These are phyloP conservation scores for Bombycilla garrulus DNA, from an alignment of 2,113 vertebrate species.

Conservation along the genomic window DNA sequence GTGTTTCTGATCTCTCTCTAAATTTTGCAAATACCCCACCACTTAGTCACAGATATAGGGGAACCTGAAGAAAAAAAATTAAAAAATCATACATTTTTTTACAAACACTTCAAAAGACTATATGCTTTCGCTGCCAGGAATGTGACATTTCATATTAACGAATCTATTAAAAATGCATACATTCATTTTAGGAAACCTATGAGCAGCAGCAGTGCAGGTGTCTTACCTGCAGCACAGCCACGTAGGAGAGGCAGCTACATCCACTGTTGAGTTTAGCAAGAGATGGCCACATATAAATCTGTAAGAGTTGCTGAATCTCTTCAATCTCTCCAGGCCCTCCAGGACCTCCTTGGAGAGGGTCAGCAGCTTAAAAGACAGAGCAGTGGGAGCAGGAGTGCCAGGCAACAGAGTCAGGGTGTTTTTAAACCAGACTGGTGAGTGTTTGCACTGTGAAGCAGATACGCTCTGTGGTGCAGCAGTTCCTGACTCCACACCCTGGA, in stretches of 20 bases:
- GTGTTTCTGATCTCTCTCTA: slow-evolving; percentile 14
- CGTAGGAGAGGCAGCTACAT: background rate
- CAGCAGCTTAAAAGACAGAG: background rate
- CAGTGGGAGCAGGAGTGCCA: background rate
- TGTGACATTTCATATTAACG: background rate
- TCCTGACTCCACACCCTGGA: background rate
- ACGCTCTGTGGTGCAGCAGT: background rate
- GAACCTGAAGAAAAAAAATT: background rate
- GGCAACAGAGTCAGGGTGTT: background rate
- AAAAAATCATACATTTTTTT: background rate
- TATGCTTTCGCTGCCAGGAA: slow-evolving; percentile 4
- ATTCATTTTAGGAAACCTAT: background rate
- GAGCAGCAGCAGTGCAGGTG: background rate
- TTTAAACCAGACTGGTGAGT: background rate
- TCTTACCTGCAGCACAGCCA: background rate
- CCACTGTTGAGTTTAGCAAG: background rate
- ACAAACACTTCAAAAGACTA: background rate
- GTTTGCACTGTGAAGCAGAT: background rate
- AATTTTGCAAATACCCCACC: slow-evolving; percentile 21
- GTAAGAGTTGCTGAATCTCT: background rate
- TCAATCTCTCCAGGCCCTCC: background rate
- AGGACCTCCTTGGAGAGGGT: background rate
- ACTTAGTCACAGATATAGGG: background rate
- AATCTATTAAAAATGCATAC: background rate
- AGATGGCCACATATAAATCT: background rate